Evolutionary conservation across 2,888 invertebrate genomes (phyloP).

Genomic region (Drosophila seclusa): DNA sequence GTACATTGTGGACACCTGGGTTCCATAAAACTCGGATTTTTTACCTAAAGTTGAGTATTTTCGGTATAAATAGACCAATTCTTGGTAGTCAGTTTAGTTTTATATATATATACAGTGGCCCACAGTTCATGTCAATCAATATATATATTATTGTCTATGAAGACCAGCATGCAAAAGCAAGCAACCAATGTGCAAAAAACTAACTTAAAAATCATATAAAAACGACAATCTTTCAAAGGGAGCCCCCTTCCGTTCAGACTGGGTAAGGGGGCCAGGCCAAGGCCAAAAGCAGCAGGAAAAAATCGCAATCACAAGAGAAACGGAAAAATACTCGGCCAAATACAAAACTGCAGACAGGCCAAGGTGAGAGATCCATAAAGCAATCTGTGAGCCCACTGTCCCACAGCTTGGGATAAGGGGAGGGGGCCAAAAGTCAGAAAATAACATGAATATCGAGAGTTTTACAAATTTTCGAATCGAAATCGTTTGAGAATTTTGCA

Average conservation of each 20-base stretch:
- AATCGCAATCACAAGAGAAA: constrained; percentile 41
- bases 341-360: constrained; percentile 49
- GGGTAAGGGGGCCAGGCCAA: constrained; percentile 58
- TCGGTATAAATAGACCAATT: too few relatives aligned
- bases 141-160: constrained; percentile 28
- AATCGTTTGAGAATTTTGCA: background rate
- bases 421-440: background rate
- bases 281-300: constrained; percentile 73
- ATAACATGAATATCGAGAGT: background rate
- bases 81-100: too few relatives aligned
- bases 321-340: constrained; percentile 32
- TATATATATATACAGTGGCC: background rate
- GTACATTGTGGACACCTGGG: too few relatives aligned
- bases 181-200: constrained; percentile 61
- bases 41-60: too few relatives aligned
- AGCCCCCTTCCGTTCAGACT: constrained; percentile 16
- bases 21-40: too few relatives aligned
- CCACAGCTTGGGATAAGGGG: background rate
- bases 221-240: constrained; percentile 56
- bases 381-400: constrained; percentile 22
- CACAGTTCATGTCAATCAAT: background rate
- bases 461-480: background rate
- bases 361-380: constrained; percentile 57
- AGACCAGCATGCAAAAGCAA: constrained; percentile 60
- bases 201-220: constrained; percentile 7